Conservation (phyloP, 2,888 invertebrate genomes). For the Cylloceria caligata region DNA sequence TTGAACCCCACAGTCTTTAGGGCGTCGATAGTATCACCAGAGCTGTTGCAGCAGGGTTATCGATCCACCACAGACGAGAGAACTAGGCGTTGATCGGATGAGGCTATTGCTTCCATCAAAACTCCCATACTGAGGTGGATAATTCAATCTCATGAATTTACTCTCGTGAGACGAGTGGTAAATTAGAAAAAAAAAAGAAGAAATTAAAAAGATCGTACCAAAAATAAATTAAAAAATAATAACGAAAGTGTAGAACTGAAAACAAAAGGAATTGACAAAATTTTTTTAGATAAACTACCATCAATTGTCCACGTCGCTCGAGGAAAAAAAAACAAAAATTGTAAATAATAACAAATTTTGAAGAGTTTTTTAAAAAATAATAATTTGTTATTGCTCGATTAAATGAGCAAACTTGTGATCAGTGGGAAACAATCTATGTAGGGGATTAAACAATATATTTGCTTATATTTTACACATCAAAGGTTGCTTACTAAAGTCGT, state of each 20-base stretch:
- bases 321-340: too few species aligned
- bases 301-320: too few species aligned
- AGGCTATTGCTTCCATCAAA: conserved; percentile 55
- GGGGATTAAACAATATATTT: too few species aligned
- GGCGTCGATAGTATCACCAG: conserved; percentile 1
- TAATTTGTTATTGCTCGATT: too few species aligned
- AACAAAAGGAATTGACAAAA: too few species aligned
- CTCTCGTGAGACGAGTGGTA: conserved; percentile 16
- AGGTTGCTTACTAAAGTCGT: background rate
- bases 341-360: too few species aligned
- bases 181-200: conserved; percentile 39
- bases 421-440: too few species aligned
- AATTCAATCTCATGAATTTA: conserved; percentile 67
- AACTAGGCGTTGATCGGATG: conserved; percentile 64
- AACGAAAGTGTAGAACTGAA: background rate
- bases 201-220: conserved; percentile 7
- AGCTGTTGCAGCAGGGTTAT: conserved; percentile 30
- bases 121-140: conserved; percentile 31
- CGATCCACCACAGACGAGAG: conserved; percentile 55
- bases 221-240: background rate
- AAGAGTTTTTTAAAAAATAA: too few species aligned
- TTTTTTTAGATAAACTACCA: too few species aligned
- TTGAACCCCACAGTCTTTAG: conserved; percentile 58
- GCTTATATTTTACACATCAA: too few species aligned
- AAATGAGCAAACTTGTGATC: too few species aligned